Evolutionary conservation across 2,113 vertebrate genomes (phyloP).

Genomic region (Oplegnathus fasciatus): DNA sequence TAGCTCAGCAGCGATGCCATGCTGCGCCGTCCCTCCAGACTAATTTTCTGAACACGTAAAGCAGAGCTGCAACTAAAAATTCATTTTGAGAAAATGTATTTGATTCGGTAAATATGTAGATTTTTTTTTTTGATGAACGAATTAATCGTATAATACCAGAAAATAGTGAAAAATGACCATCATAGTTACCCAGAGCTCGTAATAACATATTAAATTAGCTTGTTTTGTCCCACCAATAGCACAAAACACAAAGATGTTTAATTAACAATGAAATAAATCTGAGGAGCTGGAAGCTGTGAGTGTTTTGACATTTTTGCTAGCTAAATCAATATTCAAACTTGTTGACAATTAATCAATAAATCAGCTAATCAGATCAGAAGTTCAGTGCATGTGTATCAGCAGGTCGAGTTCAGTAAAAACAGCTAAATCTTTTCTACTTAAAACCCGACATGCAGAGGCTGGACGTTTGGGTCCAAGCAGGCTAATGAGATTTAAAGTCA

Average conservation of each 20-base stretch:
- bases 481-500: slow-evolving; percentile 3
- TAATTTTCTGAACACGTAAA: too few species aligned
- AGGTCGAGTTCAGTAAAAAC: not conserved
- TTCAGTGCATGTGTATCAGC: not conserved
- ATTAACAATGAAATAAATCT: not conserved
- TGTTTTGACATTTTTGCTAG: not conserved
- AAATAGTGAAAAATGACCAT: too few species aligned
- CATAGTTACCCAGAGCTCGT: too few species aligned
- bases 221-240: not conserved
- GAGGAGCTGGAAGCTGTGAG: not conserved
- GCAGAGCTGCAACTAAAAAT: too few species aligned
- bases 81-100: too few species aligned
- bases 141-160: too few species aligned
- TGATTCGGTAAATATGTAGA: too few species aligned
- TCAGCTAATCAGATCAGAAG: not conserved
- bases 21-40: too few species aligned
- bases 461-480: not conserved
- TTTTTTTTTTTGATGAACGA: too few species aligned
- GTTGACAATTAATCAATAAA: too few species aligned
- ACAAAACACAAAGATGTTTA: not conserved
- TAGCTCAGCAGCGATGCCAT: too few species aligned
- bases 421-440: not conserved
- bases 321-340: too few species aligned
- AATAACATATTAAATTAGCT: not conserved
- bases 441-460: not conserved